Percentiles rank a stretch among this genome's conserved stretches.
phyloP scores from a whole-genome alignment of 1,140 invertebrate genomes.

The Scylla paramamosain region DNA sequence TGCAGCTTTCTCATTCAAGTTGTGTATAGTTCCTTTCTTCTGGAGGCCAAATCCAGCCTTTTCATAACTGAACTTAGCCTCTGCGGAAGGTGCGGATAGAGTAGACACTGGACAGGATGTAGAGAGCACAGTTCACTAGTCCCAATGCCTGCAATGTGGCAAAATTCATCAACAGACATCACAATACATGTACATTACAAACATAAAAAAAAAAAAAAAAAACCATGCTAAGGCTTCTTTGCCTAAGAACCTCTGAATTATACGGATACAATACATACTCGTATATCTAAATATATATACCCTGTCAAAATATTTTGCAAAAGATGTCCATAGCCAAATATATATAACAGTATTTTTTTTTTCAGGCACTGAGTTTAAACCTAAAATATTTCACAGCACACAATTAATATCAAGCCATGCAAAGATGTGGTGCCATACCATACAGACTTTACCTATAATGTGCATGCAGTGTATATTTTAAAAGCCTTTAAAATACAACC shows the following conservation, averaged over 20 bases:
- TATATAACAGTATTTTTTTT: too few relatives aligned
- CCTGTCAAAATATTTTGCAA: too few relatives aligned
- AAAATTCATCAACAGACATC: neutral
- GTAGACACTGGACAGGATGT: constrained; percentile 58
- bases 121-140: constrained; percentile 63
- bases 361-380: too few relatives aligned
- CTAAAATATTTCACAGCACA: too few relatives aligned
- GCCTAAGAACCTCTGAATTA: neutral
- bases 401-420: too few relatives aligned
- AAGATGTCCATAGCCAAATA: too few relatives aligned
- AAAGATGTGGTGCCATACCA: too few relatives aligned
- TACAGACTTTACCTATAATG: too few relatives aligned
- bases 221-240: neutral
- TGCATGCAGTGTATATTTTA: too few relatives aligned
- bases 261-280: neutral
- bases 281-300: neutral
- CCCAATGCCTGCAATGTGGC: constrained; percentile 50
- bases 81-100: constrained; percentile 59
- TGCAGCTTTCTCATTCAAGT: neutral
- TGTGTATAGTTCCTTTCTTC: neutral
- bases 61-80: neutral
- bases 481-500: too few relatives aligned
- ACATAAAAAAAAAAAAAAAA: neutral
- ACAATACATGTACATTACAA: neutral
- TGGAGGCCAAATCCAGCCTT: neutral